Base-by-base conservation (phyloP, 2,797 vertebrate genomes). In the Acanthopagrus latus region DNA sequence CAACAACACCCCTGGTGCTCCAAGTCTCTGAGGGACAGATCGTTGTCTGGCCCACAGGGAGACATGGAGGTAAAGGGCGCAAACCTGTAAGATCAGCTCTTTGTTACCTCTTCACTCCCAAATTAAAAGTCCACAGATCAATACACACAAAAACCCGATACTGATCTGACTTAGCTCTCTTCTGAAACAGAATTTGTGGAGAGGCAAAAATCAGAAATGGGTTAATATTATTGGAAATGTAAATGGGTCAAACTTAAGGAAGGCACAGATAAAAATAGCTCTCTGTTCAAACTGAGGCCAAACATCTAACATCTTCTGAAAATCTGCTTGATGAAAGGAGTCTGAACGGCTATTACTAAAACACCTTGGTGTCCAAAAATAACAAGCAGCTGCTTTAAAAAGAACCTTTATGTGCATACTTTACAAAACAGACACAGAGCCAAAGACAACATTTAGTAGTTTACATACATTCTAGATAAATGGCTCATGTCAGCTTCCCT, bases 221-320 rank as follows among this genome's bases (percentile, higher is more conserved):
- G 23, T 51, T 29, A 17, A 54, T 20, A 48, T 44, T 12, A 60
- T 29, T 50, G 29, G 2, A 8, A 25, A n/a, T 11, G 7, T 51
- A 56, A 80, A 74, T 27, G n/a, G 56, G 57, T 41, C 56, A 63
- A 21, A 47, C 64, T 57, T 20, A 18, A 13, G 8, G n/a, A 72
- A 60, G 67, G 16, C 10, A 17, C 16, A 13, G 33, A 18, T 74
- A 33, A 67, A 80, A 83, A 84, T 74, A 85, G 66, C 43, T 59
- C 59, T 48, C 12, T 38, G 27, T 51, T 38, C 5, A 12, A 70
- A 27, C 25, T 14, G 51, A 48, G 41, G 7, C 18, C 43, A 72
- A 67, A 56, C 18, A 46, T 62, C 33, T 66, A 58, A 72, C 17
- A 69, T 16, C 12, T 66, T 67, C 52, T 63, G 44, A 79, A 79